Evolutionary conservation across 2,797 vertebrate genomes (phyloP), one percentile per base, ranked within the genome.

Genomic region (Eulemur mongoz): DNA sequence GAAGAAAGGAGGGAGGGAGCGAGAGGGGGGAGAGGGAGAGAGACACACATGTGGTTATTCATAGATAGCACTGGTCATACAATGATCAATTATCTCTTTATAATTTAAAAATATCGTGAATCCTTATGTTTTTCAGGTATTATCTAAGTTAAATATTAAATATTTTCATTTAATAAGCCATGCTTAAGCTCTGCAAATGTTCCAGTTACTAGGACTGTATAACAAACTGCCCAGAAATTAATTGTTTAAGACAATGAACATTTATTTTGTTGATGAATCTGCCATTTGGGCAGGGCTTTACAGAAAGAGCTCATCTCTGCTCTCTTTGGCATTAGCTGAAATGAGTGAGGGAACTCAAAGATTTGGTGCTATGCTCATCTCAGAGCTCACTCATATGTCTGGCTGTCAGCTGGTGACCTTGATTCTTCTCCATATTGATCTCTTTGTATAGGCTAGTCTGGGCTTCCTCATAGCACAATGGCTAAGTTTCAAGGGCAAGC

Each of bases 231-330:
- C 12, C 67, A 85, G 84, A 90, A 88, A 3, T 32, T 63, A 82
- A 30, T 88, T 32, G 11, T 38, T 87, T 50, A 59, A 94, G 79
- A 83, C 63, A 75, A 25, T 38, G 35, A 94, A 54, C 40, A 23
- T 50, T 93, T 90, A 57, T 80, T 86, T 97, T 61, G 23, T 72
- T 91, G 35, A 30, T 50, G 45, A 76, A 61, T 80, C 57, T 91
- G 17, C 35, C 17, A 11, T 89, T 91, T 90, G 35, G 54, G 43
- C 18, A 40, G 63, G 10, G 38, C 32, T 91, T 76, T 30, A 32
- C 89, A 85, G n/a, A 43, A 78, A 40, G 43, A 80, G 48, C 63
- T 87, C 69, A n/a, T 35, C 40, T 61, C 54, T 48, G 4, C 32
- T 93, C 12, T 18, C 15, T 25, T 61, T 57, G 75, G 5, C 22